phyloP scores from a whole-genome alignment of 2,797 vertebrate species.

The Notolepis coatsorum region DNA sequence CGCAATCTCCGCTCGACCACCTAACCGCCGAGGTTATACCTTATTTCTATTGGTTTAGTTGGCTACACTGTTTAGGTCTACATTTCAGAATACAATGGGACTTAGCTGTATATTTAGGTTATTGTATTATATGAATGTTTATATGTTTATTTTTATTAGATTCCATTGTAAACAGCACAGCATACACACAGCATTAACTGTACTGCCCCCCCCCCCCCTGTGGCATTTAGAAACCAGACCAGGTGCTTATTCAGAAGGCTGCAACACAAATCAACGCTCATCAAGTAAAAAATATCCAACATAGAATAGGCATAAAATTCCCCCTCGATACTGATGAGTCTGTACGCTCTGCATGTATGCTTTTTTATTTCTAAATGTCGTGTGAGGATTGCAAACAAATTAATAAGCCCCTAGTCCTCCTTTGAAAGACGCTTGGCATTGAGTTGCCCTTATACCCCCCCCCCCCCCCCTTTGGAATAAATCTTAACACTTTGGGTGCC shows the following conservation, averaged over 20 bases:
- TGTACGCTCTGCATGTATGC: slow-evolving; percentile 13
- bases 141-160: slow-evolving; percentile 65
- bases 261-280: slow-evolving; percentile 42
- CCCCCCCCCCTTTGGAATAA: background rate
- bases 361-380: background rate
- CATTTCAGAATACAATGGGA: too few species aligned
- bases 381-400: background rate
- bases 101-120: too few species aligned
- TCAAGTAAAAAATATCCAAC: slow-evolving; percentile 22
- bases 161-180: slow-evolving; percentile 51
- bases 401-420: background rate
- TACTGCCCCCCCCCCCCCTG: slow-evolving; percentile 35
- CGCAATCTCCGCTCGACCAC: too few species aligned
- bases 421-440: background rate
- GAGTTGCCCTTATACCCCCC: too few species aligned
- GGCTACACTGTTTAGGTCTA: too few species aligned
- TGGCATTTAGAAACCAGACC: slow-evolving; percentile 51
- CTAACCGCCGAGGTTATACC: too few species aligned
- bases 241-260: slow-evolving; percentile 39
- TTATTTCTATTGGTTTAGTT: too few species aligned
- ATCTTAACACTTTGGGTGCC: too few species aligned
- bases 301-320: slow-evolving; percentile 18
- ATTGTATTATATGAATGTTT: too few species aligned
- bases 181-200: slow-evolving; percentile 21
- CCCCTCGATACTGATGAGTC: slow-evolving; percentile 14